Percentiles rank a stretch among this genome's conserved stretches.
Conservation (phyloP, 1,140 invertebrate genomes). For the Zaprionus inermis region DNA sequence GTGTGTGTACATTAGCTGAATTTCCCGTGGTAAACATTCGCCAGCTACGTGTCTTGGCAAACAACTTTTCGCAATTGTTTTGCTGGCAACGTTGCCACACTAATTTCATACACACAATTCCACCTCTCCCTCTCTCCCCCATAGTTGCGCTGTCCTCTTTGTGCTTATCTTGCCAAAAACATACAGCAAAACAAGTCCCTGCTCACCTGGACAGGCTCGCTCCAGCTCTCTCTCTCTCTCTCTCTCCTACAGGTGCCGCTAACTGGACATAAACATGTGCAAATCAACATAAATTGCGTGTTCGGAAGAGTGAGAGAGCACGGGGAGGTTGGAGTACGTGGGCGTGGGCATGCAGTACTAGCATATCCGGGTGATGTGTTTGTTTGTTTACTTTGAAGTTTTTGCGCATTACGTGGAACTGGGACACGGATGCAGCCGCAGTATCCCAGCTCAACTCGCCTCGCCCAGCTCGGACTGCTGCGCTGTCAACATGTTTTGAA, state of each 20-base stretch:
- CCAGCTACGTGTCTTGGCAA: constrained; percentile 68
- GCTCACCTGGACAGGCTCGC: no score
- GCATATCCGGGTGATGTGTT: constrained; percentile 64
- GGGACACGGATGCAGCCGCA: constrained; percentile 59
- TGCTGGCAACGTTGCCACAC: constrained; percentile 69
- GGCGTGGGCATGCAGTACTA: neutral
- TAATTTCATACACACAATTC: constrained; percentile 45
- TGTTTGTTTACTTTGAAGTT: constrained; percentile 81
- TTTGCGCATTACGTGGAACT: constrained; percentile 68
- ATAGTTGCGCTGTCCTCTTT: constrained; percentile 14
- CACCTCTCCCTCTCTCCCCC: neutral
- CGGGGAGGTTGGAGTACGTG: neutral
- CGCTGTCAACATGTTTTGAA: constrained; percentile 82
- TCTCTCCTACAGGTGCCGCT: constrained; percentile 60
- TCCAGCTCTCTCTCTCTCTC: no score
- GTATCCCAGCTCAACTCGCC: constrained; percentile 26
- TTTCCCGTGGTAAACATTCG: constrained; percentile 74
- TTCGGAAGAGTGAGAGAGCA: constrained; percentile 18
- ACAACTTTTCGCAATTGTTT: constrained; percentile 82
- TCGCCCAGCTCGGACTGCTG: constrained; percentile 35
- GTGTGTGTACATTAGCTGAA: constrained; percentile 58
- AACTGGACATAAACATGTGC: constrained; percentile 82
- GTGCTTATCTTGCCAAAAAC: constrained; percentile 68
- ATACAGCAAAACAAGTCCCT: constrained; percentile 66
- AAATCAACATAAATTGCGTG: constrained; percentile 76